phyloP scores from a whole-genome alignment of 37 sponge, comb jelly and placozoan genomes.

The Geodia barretti region DNA sequence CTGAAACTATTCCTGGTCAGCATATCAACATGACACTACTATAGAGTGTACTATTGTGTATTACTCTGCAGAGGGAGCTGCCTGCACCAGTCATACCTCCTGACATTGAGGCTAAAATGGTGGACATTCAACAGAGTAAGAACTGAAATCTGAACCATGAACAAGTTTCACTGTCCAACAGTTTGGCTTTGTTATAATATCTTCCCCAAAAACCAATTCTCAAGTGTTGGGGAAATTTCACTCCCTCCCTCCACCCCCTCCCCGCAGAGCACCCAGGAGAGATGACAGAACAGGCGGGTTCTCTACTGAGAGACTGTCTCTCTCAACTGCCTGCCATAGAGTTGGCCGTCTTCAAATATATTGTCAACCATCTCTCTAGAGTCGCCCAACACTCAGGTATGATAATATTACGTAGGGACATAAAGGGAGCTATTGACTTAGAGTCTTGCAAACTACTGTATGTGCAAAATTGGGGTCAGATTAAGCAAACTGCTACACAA shows the following conservation, averaged over 20 bases:
- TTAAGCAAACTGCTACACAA: too few relatives aligned
- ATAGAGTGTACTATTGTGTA: neutral
- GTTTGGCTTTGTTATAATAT: constrained; percentile 1
- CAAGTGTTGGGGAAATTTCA: constrained; percentile 4
- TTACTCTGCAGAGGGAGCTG: constrained; percentile 53
- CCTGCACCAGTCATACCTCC: constrained; percentile 76
- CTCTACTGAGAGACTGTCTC: constrained; percentile 20
- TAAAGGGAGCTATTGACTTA: too few relatives aligned
- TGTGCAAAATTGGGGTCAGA: too few relatives aligned
- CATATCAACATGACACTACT: neutral
- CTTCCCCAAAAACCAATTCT: neutral
- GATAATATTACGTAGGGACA: too few relatives aligned
- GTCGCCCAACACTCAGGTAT: constrained; percentile 61
- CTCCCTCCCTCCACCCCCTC: constrained; percentile 30
- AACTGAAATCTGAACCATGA: neutral
- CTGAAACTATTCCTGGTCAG: constrained; percentile 77
- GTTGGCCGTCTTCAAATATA: constrained; percentile 67
- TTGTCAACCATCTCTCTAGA: constrained; percentile 66
- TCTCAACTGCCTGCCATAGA: constrained; percentile 57
- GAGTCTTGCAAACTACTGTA: too few relatives aligned
- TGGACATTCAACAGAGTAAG: constrained; percentile 56
- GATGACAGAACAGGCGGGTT: constrained; percentile 15
- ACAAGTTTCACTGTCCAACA: neutral
- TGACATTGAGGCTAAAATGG: constrained; percentile 30
- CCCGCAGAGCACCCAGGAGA: constrained; percentile 32